phyloP scores from a whole-genome alignment of 2,888 invertebrate genomes.

The Leucania comma region DNA sequence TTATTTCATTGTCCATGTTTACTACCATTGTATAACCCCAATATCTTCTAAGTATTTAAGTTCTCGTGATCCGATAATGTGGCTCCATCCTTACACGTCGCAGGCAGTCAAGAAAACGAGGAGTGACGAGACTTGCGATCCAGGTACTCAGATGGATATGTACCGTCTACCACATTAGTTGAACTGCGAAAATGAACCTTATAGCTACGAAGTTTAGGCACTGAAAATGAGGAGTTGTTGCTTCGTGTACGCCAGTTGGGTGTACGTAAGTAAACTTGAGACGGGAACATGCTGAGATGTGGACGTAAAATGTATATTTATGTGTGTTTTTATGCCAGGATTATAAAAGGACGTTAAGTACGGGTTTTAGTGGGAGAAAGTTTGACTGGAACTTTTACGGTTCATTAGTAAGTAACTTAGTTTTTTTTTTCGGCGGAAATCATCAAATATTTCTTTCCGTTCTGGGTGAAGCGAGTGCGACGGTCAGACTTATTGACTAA shows the following conservation, averaged over 20 bases:
- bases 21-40: neutral
- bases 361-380: neutral
- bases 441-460: neutral
- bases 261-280: constrained; percentile 12
- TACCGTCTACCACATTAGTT: constrained; percentile 1
- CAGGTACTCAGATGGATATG: constrained; percentile 18
- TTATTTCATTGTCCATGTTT: too few species aligned
- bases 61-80: constrained; percentile 14
- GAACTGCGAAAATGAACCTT: constrained; percentile 14
- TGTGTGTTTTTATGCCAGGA: constrained; percentile 26
- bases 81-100: constrained; percentile 16
- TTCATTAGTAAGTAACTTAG: neutral
- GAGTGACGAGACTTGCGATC: constrained; percentile 32
- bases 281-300: constrained; percentile 9
- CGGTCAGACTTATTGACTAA: too few species aligned
- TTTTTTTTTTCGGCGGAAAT: too few species aligned
- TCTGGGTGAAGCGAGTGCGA: neutral
- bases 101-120: constrained; percentile 40
- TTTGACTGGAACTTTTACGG: constrained; percentile 13
- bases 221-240: neutral
- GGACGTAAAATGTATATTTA: constrained; percentile 42
- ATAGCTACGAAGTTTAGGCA: neutral
- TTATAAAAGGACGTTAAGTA: constrained; percentile 38
- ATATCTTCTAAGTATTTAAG: neutral
- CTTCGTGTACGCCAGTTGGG: neutral